A percentile compares a stretch with the other conserved stretches of the same genome.
These are phyloP conservation scores for Ostrea denselamellosa DNA, from an alignment of 1,140 invertebrate species.

Conservation along the genomic window DNA sequence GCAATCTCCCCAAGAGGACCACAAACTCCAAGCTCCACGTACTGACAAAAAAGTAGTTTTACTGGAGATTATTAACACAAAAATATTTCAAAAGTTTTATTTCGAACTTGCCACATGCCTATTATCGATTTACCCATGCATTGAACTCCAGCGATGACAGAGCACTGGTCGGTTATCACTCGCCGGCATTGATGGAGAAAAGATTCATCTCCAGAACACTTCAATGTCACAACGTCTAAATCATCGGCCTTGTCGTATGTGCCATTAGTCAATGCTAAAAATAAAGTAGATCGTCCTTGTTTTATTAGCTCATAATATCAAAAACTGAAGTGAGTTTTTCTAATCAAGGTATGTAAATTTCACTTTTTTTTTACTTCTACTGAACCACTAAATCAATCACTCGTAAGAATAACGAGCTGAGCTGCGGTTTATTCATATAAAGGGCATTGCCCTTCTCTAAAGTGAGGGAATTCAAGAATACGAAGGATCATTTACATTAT, in stretches of 20 bases:
- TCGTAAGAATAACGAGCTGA: not conserved
- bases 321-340: too few species aligned
- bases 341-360: too few species aligned
- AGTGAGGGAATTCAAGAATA: not conserved
- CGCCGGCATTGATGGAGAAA: slow-evolving; percentile 63
- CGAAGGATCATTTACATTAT: too few species aligned
- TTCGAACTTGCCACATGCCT: not conserved
- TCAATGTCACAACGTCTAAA: slow-evolving; percentile 47
- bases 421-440: not conserved
- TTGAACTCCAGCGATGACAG: slow-evolving; percentile 60
- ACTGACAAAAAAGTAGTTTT: slow-evolving; percentile 61
- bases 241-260: not conserved
- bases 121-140: slow-evolving; percentile 59
- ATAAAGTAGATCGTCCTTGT: not conserved
- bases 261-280: slow-evolving; percentile 17
- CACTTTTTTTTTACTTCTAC: not conserved
- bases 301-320: too few species aligned
- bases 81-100: not conserved
- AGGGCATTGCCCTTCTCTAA: not conserved
- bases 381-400: not conserved
- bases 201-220: slow-evolving; percentile 60
- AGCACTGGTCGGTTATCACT: slow-evolving; percentile 52
- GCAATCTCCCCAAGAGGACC: slow-evolving; percentile 80
- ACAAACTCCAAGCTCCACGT: slow-evolving; percentile 81
- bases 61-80: not conserved